Conservation (phyloP, 1,140 invertebrate genomes). For the Tetramorium alpestre region DNA sequence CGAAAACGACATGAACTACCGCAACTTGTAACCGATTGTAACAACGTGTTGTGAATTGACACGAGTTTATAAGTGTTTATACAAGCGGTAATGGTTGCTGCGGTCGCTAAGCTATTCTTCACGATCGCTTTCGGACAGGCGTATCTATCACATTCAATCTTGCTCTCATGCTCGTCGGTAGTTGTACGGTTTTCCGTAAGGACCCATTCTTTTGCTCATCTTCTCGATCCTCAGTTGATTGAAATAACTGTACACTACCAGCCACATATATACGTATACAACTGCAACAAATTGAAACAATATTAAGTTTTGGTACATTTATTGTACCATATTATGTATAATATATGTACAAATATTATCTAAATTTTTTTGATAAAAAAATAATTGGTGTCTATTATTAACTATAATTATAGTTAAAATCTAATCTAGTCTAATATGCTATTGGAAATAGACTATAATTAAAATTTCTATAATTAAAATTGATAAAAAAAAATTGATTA, state of each 20-base stretch:
- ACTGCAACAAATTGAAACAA: conserved; percentile 85
- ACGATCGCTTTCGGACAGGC: neutral
- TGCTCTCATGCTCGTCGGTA: conserved; percentile 80
- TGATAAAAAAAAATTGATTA: neutral
- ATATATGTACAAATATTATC: neutral
- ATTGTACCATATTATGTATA: neutral
- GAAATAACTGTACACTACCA: conserved; percentile 93
- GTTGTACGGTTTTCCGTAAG: conserved; percentile 84
- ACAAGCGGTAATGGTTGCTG: neutral
- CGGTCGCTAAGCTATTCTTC: neutral
- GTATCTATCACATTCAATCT: conserved; percentile 11
- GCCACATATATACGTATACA: conserved; percentile 91
- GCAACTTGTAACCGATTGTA: neutral
- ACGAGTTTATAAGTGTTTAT: neutral
- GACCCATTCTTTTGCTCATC: conserved; percentile 86
- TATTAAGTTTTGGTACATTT: neutral
- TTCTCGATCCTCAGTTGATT: conserved; percentile 89
- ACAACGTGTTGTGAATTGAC: neutral
- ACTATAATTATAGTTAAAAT: too few species aligned
- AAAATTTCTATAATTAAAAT: neutral
- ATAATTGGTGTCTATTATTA: neutral
- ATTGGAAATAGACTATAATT: neutral
- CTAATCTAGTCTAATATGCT: too few species aligned
- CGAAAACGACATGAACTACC: neutral
- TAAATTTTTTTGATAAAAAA: neutral